These are phyloP conservation scores for Spodoptera picta DNA, from an alignment of 2,888 invertebrate species.

Conservation along the genomic window DNA sequence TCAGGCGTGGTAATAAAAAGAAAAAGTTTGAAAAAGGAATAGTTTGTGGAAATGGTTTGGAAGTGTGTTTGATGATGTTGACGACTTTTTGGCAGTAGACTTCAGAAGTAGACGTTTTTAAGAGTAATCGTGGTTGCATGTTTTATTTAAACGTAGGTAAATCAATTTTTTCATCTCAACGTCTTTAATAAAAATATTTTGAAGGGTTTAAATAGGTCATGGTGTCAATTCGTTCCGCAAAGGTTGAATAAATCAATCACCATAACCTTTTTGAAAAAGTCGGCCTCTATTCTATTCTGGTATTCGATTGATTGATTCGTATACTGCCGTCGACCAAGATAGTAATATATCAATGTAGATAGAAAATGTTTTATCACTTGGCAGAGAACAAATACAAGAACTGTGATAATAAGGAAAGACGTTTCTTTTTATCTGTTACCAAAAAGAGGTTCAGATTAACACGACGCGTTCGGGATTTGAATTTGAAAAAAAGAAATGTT, in stretches of 20 bases:
- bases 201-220: neutral
- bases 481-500: neutral
- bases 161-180: too few relatives aligned
- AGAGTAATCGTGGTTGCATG: too few relatives aligned
- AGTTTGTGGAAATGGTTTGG: too few relatives aligned
- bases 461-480: neutral
- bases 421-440: neutral
- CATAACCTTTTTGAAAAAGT: constrained; percentile 42
- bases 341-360: constrained; percentile 34
- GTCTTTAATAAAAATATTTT: too few relatives aligned
- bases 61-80: too few relatives aligned
- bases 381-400: constrained; percentile 6
- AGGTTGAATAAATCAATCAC: constrained; percentile 39
- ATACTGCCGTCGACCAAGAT: constrained; percentile 32
- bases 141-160: too few relatives aligned
- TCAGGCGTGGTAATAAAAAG: too few relatives aligned
- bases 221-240: constrained; percentile 27
- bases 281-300: constrained; percentile 41
- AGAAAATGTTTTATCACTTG: constrained; percentile 32
- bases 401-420: neutral
- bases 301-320: constrained; percentile 41
- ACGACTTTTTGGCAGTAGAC: too few relatives aligned
- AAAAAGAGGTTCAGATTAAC: neutral
- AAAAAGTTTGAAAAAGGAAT: too few relatives aligned
- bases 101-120: too few relatives aligned